A percentile compares a stretch with the other conserved stretches of the same genome.
phyloP scores from a whole-genome alignment of 2,888 invertebrate genomes.

The Liodrosophila aerea region DNA sequence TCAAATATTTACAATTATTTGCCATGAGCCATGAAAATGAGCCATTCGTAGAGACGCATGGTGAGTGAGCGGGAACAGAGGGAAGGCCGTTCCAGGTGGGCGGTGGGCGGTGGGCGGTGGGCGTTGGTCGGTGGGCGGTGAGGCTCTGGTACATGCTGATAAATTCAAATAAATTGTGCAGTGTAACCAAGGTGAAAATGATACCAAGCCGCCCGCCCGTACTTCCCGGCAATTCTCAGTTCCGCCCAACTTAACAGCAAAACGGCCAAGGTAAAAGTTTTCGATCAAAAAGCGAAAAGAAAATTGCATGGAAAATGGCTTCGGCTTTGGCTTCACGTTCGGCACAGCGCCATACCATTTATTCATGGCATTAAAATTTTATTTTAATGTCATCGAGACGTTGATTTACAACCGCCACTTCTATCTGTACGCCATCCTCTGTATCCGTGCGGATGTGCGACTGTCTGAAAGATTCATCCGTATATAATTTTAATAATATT shows the following conservation, averaged over 20 bases:
- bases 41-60: conserved; percentile 46
- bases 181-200: conserved; percentile 80
- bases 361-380: conserved; percentile 79
- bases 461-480: conserved; percentile 29
- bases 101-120: background rate
- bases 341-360: conserved; percentile 28
- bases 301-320: conserved; percentile 53
- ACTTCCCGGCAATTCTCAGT: too few species aligned
- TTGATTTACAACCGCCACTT: conserved; percentile 76
- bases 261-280: conserved; percentile 60
- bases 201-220: conserved; percentile 37
- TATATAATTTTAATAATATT: conserved; percentile 81
- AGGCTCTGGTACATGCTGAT: conserved; percentile 53
- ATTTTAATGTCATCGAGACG: conserved; percentile 82
- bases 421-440: conserved; percentile 2
- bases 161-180: conserved; percentile 78
- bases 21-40: conserved; percentile 71
- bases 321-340: conserved; percentile 6
- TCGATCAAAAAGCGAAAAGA: conserved; percentile 59
- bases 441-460: background rate
- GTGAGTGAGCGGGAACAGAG: background rate
- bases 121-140: background rate
- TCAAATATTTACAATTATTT: conserved; percentile 82
- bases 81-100: background rate
- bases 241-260: background rate